Conservation (phyloP, 2,888 invertebrate genomes). For the Pecten maximus region DNA sequence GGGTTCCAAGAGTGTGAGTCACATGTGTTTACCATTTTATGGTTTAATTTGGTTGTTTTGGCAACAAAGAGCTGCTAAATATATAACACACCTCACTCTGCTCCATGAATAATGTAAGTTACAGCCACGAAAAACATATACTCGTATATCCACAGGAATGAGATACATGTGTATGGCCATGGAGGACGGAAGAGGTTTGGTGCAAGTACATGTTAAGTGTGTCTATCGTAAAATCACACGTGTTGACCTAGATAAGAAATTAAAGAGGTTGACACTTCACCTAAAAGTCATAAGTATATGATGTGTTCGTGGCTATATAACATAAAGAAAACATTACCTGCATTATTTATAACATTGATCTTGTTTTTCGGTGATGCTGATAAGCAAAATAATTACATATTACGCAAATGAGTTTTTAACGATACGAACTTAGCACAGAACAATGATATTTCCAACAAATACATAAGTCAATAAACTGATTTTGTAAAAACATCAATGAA, state of each 20-base stretch:
- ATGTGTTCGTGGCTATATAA: not conserved
- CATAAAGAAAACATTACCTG: too few species aligned
- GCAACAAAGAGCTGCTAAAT: conserved; percentile 30
- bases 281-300: not conserved
- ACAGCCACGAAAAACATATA: not conserved
- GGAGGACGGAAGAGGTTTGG: not conserved
- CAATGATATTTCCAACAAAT: too few species aligned
- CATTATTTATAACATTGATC: too few species aligned
- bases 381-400: too few species aligned
- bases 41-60: conserved; percentile 35
- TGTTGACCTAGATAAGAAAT: conserved; percentile 32
- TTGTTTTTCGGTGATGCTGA: too few species aligned
- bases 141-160: not conserved
- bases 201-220: not conserved
- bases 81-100: conserved; percentile 22
- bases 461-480: too few species aligned
- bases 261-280: conserved; percentile 13
- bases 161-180: not conserved
- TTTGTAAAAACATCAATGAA: too few species aligned
- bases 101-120: not conserved
- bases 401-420: too few species aligned
- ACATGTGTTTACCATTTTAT: conserved; percentile 20
- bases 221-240: conserved; percentile 11
- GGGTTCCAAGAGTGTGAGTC: conserved; percentile 14
- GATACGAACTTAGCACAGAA: too few species aligned